Base-by-base conservation (phyloP, 2,797 vertebrate genomes). In the Oceanodroma leucorhoa region DNA sequence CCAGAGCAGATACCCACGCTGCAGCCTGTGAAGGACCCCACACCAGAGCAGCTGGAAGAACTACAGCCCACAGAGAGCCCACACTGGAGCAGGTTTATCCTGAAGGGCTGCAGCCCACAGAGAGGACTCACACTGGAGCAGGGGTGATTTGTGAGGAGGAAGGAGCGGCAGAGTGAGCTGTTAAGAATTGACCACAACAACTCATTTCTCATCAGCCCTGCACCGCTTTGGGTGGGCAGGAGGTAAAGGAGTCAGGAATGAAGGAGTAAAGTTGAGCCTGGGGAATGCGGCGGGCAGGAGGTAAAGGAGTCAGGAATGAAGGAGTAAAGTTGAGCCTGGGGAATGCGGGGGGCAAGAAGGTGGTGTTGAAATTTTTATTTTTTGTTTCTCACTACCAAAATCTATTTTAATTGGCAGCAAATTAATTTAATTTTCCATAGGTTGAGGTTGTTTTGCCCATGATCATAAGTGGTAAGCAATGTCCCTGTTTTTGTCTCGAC, bases 181-280 rank as follows among this genome's bases (percentile, higher is more conserved):
- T 43, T 67, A 67, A 72, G 30, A 85, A 81, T 5, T 3, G 5
- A 51, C 12, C 21, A n/a, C 26, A 71, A 15, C 41, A 36, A 43
- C 11, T 36, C 10, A 32, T 85, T 84, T 81, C 30, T 29, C 22
- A 53, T 57, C 23, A 53, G n/a, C 30, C 14, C 24, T 67, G 62
- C 32, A 30, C 45, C 1, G 2, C 76, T n/a, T 64, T 27, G 9
- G 8, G 3, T 10, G 5, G n/a, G n/a, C n/a, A n/a, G n/a, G n/a
- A n/a, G n/a, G n/a, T n/a, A n/a, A n/a, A n/a, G n/a, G n/a, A n/a
- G n/a, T n/a, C n/a, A n/a, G n/a, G n/a, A n/a, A n/a, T n/a, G n/a
- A n/a, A n/a, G n/a, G n/a, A n/a, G n/a, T n/a, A n/a, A n/a, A n/a
- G n/a, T n/a, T n/a, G n/a, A n/a, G n/a, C n/a, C n/a, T n/a, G n/a